Percentiles rank a stretch among this genome's conserved stretches.
Evolutionary conservation across 2,888 invertebrate genomes (phyloP).

Genomic region (Cheilosia vernalis): DNA sequence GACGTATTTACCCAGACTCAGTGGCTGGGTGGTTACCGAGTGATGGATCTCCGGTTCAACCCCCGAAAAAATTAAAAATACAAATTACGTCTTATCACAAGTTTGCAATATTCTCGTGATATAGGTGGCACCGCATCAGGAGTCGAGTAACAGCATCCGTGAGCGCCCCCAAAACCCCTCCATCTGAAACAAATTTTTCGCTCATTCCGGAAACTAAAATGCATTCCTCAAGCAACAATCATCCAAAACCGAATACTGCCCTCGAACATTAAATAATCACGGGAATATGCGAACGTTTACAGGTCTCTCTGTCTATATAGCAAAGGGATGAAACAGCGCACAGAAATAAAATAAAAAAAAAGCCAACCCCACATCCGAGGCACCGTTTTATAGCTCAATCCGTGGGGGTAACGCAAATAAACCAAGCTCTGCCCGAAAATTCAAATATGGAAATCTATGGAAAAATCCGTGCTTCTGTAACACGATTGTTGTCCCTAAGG

Average conservation of each 20-base stretch:
- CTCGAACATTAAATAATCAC: conserved; percentile 59
- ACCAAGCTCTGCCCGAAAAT: conserved; percentile 57
- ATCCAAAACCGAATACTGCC: conserved; percentile 27
- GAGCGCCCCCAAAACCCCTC: neutral
- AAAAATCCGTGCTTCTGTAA: conserved; percentile 52
- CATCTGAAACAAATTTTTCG: conserved; percentile 13
- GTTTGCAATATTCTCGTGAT: too few relatives aligned
- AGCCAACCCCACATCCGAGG: conserved; percentile 8
- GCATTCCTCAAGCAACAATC: conserved; percentile 6
- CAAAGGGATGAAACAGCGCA: conserved; percentile 18
- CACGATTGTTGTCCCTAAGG: conserved; percentile 46
- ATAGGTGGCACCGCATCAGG: too few relatives aligned
- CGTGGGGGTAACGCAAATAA: conserved; percentile 46
- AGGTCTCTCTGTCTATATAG: conserved; percentile 11
- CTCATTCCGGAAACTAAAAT: conserved; percentile 27
- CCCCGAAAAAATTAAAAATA: too few relatives aligned
- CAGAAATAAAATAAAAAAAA: neutral
- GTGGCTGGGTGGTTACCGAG: too few relatives aligned
- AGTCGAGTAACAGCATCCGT: too few relatives aligned
- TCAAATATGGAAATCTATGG: conserved; percentile 62
- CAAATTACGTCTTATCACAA: too few relatives aligned
- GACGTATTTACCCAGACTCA: too few relatives aligned
- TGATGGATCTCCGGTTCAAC: too few relatives aligned
- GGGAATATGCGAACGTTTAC: conserved; percentile 54
- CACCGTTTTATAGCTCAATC: conserved; percentile 42